Base-by-base conservation (phyloP, 2,113 vertebrate species). In the Dicaeum eximium region DNA sequence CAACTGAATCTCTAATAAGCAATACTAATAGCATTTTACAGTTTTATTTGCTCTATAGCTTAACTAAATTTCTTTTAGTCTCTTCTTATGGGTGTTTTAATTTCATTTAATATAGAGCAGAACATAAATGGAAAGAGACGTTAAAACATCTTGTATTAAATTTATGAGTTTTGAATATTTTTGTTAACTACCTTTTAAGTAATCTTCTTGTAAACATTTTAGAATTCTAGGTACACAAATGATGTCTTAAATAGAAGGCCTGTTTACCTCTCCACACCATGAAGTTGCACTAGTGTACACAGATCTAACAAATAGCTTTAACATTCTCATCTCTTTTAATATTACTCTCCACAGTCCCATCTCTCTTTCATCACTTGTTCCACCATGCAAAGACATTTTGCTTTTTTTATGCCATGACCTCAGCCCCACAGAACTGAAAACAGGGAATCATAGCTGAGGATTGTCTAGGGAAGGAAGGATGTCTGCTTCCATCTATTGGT, bases 401-500 rank as follows among this genome's bases (percentile, higher is more conserved):
- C 19, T 70, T 5, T 6, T 23, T 57, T 45, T 57, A 27, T 35
- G 15, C 53, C 62, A 33, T 30, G 45, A 65, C 25, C 47, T 80
- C 37, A 75, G 17, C 5, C 48, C 10, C 21, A 23, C 5, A 66
- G 44, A 53, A 57, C 45, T 35, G 30, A 48, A 47, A 75, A 33
- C 19, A 57, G 42, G 70, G 56, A 75, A 31, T 13, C 31, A 5
- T 6, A 60, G 4, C 10, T 75, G 23, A 50, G 42, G 5, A 25
- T 23, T 30, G 31, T 25, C 53, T 15, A 53, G 25, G n/a, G 62
- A 92, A 92, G 57, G 79, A 57, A 92, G 57, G 79, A 57, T 82
- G 73, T 92, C 81, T 95, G 61, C 28, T 61, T 77, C 88, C 81
- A 94, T 72, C 84, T 95, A 18, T 92, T 51, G 86, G 79, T 77